Percentiles rank a stretch among this genome's conserved stretches.
phyloP scores from a whole-genome alignment of 2,888 invertebrate species.

The Anodontia alba region DNA sequence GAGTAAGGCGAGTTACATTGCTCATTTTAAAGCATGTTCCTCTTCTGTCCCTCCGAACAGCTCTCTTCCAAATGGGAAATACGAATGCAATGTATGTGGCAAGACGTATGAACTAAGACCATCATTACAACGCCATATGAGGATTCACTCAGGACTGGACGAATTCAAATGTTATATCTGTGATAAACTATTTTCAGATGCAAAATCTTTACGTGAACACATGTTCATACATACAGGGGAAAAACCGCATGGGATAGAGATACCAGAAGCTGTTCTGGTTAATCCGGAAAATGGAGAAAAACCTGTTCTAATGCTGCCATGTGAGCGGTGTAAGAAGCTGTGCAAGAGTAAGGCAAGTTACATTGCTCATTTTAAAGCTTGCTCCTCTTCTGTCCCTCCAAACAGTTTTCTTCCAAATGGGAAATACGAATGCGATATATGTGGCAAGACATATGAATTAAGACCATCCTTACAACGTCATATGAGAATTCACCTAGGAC shows the following conservation, averaged over 20 bases:
- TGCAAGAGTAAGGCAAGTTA: slow-evolving; percentile 8
- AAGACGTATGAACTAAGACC: slow-evolving; percentile 27
- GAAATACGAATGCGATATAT: slow-evolving; percentile 9
- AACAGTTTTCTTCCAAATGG: not conserved
- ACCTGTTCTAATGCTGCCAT: not conserved
- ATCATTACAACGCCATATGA: slow-evolving; percentile 32
- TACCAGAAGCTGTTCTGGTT: not conserved
- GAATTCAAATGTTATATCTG: slow-evolving; percentile 3
- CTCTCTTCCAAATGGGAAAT: not conserved
- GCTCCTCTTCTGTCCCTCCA: not conserved
- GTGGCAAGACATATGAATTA: slow-evolving; percentile 29
- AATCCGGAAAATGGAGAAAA: not conserved
- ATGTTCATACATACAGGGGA: slow-evolving; percentile 30
- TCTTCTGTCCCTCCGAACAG: not conserved
- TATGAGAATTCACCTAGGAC: slow-evolving; percentile 7
- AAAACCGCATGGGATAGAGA: slow-evolving; percentile 30
- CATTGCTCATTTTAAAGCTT: slow-evolving; percentile 6
- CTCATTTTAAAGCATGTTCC: slow-evolving; percentile 4
- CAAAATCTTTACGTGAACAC: slow-evolving; percentile 14
- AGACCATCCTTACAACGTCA: slow-evolving; percentile 31
- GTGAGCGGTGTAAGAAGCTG: not conserved
- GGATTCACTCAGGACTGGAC: not conserved
- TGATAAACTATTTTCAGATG: slow-evolving; percentile 9
- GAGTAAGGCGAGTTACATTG: slow-evolving; percentile 4
- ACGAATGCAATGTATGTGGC: slow-evolving; percentile 20